Base-by-base conservation (phyloP, 2,888 invertebrate species). In the Ischnus inquisitorius region DNA sequence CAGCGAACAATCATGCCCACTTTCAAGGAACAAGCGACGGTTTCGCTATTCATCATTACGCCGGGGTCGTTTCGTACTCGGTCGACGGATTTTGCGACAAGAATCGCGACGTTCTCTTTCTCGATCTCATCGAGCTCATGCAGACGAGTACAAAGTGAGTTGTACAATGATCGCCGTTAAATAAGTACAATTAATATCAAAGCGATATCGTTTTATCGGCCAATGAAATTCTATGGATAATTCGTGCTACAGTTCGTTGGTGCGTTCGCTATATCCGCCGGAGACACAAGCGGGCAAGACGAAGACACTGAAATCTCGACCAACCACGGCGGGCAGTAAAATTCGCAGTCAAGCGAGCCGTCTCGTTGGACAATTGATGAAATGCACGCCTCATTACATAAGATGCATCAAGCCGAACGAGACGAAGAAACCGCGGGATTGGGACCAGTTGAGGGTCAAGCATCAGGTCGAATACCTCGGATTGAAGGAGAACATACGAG, bases 321-420 rank as follows among this genome's bases (percentile, higher is more conserved):
- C 96, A 4, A 95, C 96, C 5, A 96, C 96, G 2, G 96, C 95
- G 25, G 95, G 96, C 65, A 95, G 93, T 80, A 96, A 96, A 93
- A 96, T 96, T 87, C 95, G 95, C 90, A 95, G 94, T 57, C 96
- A 96, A 92, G 96, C 96, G 16, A 96, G 96, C 92, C 94, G 95
- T 82, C 93, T 96, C 76, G 96, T 96, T 8, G 95, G 95, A 3
- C 95, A 95, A 57, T 92, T 96, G 88, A 96, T 95, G 95, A 94
- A 95, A 88, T 96, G 96, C 90, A 95, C 95, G 3, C 96, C 96
- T 6, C 96, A 96, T 92, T 96, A 96, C 90, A 96, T 96, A 83
- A 94, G 96, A 85, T 96, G 96, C 90, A 96, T 96, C 88, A 96
- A 96, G 90, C 96, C 96, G 16, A 96, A 96, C 91, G 96, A 96